Evolutionary conservation across 1,140 invertebrate species (phyloP), one percentile per base, ranked within the genome.

Genomic region (Theocolax elegans): DNA sequence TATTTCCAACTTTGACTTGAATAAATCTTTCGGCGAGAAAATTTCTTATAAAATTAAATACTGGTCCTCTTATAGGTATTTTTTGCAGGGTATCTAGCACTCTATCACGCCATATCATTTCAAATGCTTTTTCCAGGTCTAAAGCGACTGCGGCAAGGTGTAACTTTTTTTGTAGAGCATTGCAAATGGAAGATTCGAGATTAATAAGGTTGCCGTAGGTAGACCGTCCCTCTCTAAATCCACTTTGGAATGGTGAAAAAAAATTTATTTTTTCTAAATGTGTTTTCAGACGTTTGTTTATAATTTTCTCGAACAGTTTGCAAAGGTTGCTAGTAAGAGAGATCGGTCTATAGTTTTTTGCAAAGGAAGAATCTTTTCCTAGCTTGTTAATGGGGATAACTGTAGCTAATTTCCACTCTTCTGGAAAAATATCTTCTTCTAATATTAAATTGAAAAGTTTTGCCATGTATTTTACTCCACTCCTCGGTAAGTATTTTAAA

Each of bases 221-320:
- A 2, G 73, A 78, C 21, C 75, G 66, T 48, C 74, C 10, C 63
- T 48, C 15, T 72, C 78, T 49, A 58, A 83, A 76, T 8, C 63
- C 72, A 67, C 46, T 58, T 68, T 78, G 75, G 10, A 31, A 10
- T 40, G 35, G 40, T 10, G 67, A 64, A 1, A 83, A 60, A 7
- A 77, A 29, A 6, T 76, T 66, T 6, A 71, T 74, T 49, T 67
- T 67, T 48, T 79, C 65, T 10, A 75, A 53, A 15, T 12, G 53
- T 31, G 60, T 62, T 44, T 25, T 56, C 76, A 4, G 31, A 6
- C 31, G 4, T 10, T 35, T 35, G 31, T 35, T 35, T 35, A 35
- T 10, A 35, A 35, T 65, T 71, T 67, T 79, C 74, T 83, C 80
- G 42, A 77, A 62, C 9, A 79, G 19, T 75, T 85, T 82, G 29